These are phyloP conservation scores for Menidia beryllina DNA, from an alignment of 2,113 vertebrate species.

Conservation along the genomic window DNA sequence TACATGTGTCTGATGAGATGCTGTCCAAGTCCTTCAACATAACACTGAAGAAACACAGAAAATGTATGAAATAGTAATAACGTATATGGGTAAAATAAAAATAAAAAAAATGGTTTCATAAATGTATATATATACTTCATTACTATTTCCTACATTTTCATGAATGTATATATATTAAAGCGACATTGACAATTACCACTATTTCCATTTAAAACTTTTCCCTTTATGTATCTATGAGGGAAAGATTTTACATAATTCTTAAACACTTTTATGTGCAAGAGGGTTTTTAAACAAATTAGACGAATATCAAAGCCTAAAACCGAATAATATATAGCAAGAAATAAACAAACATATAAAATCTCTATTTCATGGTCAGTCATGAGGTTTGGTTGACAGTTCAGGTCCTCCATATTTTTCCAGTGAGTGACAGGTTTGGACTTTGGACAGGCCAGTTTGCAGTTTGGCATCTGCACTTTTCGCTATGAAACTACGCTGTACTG, in stretches of 20 bases:
- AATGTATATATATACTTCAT: too few relatives aligned
- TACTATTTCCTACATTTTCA: too few relatives aligned
- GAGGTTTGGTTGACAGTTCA: neutral
- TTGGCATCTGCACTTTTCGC: too few relatives aligned
- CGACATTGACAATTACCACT: neutral
- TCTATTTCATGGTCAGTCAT: neutral
- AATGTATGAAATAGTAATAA: constrained; percentile 2
- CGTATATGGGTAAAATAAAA: too few relatives aligned
- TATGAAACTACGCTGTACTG: neutral
- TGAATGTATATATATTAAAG: neutral
- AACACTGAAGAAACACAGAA: neutral
- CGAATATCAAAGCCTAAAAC: too few relatives aligned
- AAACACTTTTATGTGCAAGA: neutral
- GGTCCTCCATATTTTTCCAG: neutral
- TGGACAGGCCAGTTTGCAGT: too few relatives aligned
- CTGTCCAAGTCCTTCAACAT: constrained; percentile 8
- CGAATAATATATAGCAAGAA: too few relatives aligned
- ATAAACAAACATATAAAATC: too few relatives aligned
- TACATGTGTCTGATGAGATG: constrained; percentile 35
- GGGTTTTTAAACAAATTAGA: too few relatives aligned
- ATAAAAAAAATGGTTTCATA: too few relatives aligned
- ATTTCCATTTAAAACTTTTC: neutral
- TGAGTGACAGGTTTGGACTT: too few relatives aligned
- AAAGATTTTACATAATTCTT: neutral
- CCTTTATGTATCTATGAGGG: neutral